These are phyloP conservation scores for Amphiprion percula DNA, from an alignment of 2,113 vertebrate genomes.

Conservation along the genomic window DNA sequence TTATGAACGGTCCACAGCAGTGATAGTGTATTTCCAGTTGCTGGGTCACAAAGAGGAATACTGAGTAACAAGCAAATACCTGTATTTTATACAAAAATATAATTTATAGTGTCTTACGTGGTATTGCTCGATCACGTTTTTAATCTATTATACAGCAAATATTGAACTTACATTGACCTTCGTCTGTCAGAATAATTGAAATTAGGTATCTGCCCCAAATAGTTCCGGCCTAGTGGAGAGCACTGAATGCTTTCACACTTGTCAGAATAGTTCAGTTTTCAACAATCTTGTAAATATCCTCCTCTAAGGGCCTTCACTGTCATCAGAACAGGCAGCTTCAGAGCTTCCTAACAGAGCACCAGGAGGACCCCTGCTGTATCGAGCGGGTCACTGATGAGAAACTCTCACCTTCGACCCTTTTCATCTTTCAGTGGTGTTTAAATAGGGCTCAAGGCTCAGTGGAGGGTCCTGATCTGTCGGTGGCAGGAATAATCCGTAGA, in stretches of 20 bases:
- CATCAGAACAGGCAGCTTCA: constrained; percentile 13
- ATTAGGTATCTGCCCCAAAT: too few relatives aligned
- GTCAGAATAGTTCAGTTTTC: constrained; percentile 5
- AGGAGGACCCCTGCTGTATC: constrained; percentile 43
- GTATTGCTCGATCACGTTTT: too few relatives aligned
- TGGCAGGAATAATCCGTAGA: constrained; percentile 22
- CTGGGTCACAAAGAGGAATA: neutral
- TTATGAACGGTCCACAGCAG: neutral
- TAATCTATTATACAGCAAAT: too few relatives aligned
- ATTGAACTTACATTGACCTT: too few relatives aligned
- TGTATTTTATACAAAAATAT: neutral
- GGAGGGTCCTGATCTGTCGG: constrained; percentile 31
- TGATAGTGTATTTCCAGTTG: neutral
- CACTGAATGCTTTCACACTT: constrained; percentile 4
- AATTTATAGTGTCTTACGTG: too few relatives aligned
- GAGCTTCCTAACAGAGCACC: constrained; percentile 14
- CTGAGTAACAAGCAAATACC: neutral
- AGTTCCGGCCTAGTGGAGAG: neutral
- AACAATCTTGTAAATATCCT: constrained; percentile 20
- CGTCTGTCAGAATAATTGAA: too few relatives aligned
- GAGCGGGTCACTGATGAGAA: constrained; percentile 58
- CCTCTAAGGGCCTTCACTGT: constrained; percentile 3
- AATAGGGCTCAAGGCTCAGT: constrained; percentile 48
- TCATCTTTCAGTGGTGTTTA: constrained; percentile 30
- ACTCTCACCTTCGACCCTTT: neutral